Conservation (phyloP, 2,797 vertebrate genomes). For the Schizopygopsis malacanthus region DNA sequence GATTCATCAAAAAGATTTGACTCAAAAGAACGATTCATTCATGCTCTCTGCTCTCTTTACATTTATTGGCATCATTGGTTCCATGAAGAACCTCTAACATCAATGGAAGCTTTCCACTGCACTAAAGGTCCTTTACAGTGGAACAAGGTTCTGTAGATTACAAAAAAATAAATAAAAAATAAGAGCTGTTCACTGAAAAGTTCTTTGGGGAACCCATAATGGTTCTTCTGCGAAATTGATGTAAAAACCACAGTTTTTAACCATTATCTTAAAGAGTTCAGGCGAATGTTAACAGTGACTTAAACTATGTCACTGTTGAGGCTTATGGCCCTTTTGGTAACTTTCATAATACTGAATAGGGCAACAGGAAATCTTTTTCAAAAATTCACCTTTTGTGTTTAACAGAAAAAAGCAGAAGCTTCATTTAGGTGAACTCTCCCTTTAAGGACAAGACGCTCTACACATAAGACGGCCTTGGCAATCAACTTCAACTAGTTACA, state of each 20-base stretch:
- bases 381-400: neutral
- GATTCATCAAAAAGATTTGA: neutral
- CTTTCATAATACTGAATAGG: neutral
- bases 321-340: neutral
- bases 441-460: constrained; percentile 18
- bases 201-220: neutral
- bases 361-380: neutral
- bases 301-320: neutral
- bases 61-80: neutral
- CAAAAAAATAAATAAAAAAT: neutral
- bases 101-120: neutral
- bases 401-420: neutral
- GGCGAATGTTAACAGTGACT: neutral
- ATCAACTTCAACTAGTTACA: constrained; percentile 2
- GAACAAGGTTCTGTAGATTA: neutral
- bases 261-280: neutral
- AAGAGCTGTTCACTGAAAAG: neutral
- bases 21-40: neutral
- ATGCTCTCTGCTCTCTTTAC: neutral
- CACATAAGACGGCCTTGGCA: neutral
- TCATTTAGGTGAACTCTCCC: neutral
- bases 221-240: neutral
- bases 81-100: neutral
- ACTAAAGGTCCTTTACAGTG: neutral
- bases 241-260: neutral